Evolutionary conservation across 2,113 vertebrate genomes (phyloP), one percentile per base, ranked within the genome.

Genomic region (Willisornis vidua): DNA sequence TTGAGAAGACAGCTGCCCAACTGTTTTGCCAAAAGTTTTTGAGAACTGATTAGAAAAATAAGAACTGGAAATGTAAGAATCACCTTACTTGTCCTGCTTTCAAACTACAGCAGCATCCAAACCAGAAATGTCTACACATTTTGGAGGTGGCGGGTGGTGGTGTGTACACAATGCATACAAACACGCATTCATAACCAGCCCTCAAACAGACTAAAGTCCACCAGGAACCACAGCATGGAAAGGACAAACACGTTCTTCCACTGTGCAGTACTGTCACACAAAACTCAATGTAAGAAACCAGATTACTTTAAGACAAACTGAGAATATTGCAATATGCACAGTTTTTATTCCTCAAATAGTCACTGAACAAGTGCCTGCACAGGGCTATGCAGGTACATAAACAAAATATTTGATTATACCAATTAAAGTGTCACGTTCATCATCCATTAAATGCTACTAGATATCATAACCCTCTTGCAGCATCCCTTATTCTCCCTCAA

Each of bases 401-500:
- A 77, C 46, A 31, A 85, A 85, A 66, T 19, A 65, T 14, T 5
- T 61, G 19, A 65, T 0, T 0, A 22, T 7, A 59, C 3, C 12
- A 71, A 10, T 49, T 57, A 83, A 87, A 74, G 43, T 31, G 81
- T 73, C 52, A 76, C 8, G 1, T 46, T 14, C 29, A 63, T 3
- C 54, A 58, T 37, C 63, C 43, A 58, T 26, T 82, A 74, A 52
- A 81, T 46, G 35, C 46, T 59, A 74, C 41, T 20, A 57, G 45
- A 5, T 43, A 85, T 29, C 68, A 78, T 28, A 18, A 67, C 12
- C 15, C 85, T 76, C 58, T 51, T 58, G 52, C 10, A 75, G 52
- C 19, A 89, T 20, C 25, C 45, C 19, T 87, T 80, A 75, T 59
- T 95, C 41, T 62, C 9, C 51, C 63, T 86, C 71, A 93, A 93